These are phyloP conservation scores for Entomobrya multifasciata DNA, from an alignment of 2,888 invertebrate genomes.

Conservation along the genomic window DNA sequence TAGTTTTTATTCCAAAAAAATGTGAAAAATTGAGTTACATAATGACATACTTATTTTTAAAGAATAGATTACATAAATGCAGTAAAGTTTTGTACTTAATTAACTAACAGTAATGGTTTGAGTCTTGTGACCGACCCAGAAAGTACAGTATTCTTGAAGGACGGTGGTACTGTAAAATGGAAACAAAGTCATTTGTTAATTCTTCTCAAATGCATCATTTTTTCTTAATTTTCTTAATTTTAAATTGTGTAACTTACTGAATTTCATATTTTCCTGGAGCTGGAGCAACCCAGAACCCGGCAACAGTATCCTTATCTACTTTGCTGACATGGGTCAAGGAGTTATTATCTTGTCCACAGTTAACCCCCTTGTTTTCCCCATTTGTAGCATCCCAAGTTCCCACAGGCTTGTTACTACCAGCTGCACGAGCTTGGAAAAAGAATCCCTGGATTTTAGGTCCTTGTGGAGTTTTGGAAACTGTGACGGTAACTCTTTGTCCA, in stretches of 20 bases:
- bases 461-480: background rate
- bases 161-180: slow-evolving; percentile 62
- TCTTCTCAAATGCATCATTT: background rate
- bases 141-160: slow-evolving; percentile 51
- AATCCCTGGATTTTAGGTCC: slow-evolving; percentile 68
- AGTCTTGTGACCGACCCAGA: slow-evolving; percentile 58
- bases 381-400: slow-evolving; percentile 54
- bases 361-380: slow-evolving; percentile 31
- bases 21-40: no score
- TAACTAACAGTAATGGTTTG: slow-evolving; percentile 67
- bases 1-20: no score
- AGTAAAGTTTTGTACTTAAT: background rate
- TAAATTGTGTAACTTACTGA: no score
- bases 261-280: slow-evolving; percentile 70
- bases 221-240: no score
- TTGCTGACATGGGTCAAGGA: slow-evolving; percentile 66
- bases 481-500: slow-evolving; percentile 65
- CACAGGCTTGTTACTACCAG: slow-evolving; percentile 51
- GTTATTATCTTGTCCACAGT: slow-evolving; percentile 12
- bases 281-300: slow-evolving; percentile 70
- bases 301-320: slow-evolving; percentile 41
- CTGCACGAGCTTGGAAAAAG: slow-evolving; percentile 73
- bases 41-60: no score
- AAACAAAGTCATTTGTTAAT: no score
- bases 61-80: no score